Conservation (phyloP, 2,797 vertebrate genomes). For the Eurystomus glaucurus region DNA sequence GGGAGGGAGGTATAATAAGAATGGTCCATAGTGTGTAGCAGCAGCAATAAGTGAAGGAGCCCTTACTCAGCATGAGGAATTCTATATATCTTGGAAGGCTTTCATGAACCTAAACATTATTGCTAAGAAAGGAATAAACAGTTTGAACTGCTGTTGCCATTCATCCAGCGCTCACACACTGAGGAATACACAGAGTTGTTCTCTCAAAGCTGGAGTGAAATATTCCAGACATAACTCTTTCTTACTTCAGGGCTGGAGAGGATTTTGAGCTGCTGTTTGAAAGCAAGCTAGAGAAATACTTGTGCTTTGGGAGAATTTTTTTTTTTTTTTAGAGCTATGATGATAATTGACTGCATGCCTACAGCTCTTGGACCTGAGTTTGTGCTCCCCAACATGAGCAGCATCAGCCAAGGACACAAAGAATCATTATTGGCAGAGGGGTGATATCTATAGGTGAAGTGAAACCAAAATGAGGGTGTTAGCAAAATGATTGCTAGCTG, state of each 20-base stretch:
- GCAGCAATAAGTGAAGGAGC: slow-evolving; percentile 77
- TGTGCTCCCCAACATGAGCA: fast-evolving
- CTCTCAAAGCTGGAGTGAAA: slow-evolving; percentile 62
- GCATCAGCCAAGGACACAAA: background rate
- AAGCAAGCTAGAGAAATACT: slow-evolving; percentile 60
- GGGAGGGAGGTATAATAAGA: slow-evolving; percentile 74
- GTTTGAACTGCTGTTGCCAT: slow-evolving; percentile 74
- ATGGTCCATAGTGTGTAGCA: slow-evolving; percentile 79
- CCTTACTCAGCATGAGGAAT: slow-evolving; percentile 85
- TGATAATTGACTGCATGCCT: background rate
- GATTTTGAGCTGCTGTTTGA: slow-evolving; percentile 52
- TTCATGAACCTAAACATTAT: slow-evolving; percentile 86
- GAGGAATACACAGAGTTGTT: slow-evolving; percentile 67
- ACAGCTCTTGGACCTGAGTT: background rate
- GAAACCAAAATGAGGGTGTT: background rate
- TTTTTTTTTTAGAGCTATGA: background rate
- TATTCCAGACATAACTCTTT: slow-evolving; percentile 72
- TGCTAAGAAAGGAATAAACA: slow-evolving; percentile 84
- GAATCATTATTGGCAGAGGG: background rate
- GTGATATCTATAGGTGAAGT: background rate
- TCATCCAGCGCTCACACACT: slow-evolving; percentile 61
- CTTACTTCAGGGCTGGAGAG: slow-evolving; percentile 6
- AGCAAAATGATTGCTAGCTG: background rate
- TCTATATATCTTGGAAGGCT: slow-evolving; percentile 86
- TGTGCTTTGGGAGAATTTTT: background rate